These are phyloP conservation scores for Hemibagrus guttatus DNA, from an alignment of 2,797 vertebrate species.

Conservation along the genomic window DNA sequence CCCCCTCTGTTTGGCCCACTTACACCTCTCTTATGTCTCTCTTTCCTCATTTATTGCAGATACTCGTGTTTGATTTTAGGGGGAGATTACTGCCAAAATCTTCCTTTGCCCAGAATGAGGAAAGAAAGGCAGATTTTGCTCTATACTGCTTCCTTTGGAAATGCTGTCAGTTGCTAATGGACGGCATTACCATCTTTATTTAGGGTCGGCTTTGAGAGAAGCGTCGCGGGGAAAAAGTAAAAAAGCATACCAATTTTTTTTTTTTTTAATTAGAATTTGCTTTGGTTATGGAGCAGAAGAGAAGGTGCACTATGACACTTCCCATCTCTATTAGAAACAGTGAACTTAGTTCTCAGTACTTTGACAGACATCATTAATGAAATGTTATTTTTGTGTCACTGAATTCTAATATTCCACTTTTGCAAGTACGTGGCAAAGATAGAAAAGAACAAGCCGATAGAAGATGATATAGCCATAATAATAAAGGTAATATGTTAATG, in stretches of 20 bases:
- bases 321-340: not conserved
- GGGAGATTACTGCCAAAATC: constrained; percentile 60
- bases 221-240: constrained; percentile 5
- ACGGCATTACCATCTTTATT: constrained; percentile 47
- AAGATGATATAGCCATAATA: constrained; percentile 19
- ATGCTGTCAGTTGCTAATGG: constrained; percentile 44
- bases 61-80: constrained; percentile 59
- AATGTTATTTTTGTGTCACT: constrained; percentile 10
- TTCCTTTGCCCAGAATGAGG: constrained; percentile 29
- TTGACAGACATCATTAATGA: constrained; percentile 18
- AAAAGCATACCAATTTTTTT: not conserved
- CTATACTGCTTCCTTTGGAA: constrained; percentile 33
- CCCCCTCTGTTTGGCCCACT: constrained; percentile 50
- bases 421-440: constrained; percentile 11
- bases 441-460: constrained; percentile 24
- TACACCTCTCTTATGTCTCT: constrained; percentile 57
- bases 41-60: constrained; percentile 59
- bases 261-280: not conserved
- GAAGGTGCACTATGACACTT: not conserved
- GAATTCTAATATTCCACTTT: not conserved
- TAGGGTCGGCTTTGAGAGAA: constrained; percentile 45
- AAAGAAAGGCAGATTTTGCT: constrained; percentile 34
- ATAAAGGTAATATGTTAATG: constrained; percentile 22
- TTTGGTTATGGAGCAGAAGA: not conserved
- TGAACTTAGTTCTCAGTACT: constrained; percentile 13